phyloP scores from a whole-genome alignment of 2,797 vertebrate species.

The Podargus strigoides region DNA sequence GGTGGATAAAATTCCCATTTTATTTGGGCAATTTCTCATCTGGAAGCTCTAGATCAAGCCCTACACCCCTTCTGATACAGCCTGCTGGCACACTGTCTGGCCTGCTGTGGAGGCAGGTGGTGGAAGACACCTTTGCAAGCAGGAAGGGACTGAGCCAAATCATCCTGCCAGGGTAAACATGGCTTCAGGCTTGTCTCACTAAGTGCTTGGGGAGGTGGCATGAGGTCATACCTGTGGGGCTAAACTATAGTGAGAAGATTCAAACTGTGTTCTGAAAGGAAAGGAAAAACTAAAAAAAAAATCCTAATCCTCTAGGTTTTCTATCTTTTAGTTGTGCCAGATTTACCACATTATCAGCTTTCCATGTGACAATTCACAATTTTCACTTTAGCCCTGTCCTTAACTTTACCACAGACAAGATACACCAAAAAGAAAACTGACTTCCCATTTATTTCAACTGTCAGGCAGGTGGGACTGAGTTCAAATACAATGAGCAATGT shows the following conservation, averaged over 20 bases:
- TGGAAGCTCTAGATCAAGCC: not conserved
- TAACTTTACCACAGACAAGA: not conserved
- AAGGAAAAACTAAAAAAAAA: not conserved
- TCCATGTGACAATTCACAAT: not conserved
- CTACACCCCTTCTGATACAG: not conserved
- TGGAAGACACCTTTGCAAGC: not conserved
- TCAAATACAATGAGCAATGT: not conserved
- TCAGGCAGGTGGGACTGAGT: not conserved
- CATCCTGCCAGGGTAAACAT: not conserved
- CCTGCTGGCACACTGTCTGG: not conserved
- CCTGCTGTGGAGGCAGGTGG: not conserved
- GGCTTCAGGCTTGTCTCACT: not conserved
- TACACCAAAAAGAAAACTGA: not conserved
- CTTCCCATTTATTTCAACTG: not conserved
- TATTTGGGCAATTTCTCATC: not conserved
- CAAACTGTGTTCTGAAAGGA: not conserved
- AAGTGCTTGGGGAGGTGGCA: not conserved
- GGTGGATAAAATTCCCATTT: not conserved
- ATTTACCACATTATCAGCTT: not conserved
- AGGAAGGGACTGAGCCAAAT: not conserved
- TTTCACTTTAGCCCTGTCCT: not conserved
- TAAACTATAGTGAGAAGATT: not conserved
- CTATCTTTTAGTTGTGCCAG: not conserved
- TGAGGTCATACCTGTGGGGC: not conserved
- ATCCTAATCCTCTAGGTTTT: not conserved